Percentiles rank a stretch among this genome's conserved stretches.
Conservation (phyloP, 2,113 vertebrate species). For the Romanogobio albipinnatus region DNA sequence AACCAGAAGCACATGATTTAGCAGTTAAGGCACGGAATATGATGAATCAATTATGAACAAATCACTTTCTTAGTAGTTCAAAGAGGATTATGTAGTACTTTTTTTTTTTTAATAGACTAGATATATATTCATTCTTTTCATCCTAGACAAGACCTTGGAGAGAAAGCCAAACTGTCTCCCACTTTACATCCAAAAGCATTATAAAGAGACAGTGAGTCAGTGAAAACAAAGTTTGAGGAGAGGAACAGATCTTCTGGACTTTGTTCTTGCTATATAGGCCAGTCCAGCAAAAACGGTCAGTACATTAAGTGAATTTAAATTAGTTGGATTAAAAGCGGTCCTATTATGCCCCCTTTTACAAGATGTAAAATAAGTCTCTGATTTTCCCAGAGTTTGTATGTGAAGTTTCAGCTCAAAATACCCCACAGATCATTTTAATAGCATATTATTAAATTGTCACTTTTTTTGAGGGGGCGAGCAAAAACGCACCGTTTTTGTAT, state of each 20-base stretch:
- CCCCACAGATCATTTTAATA: no score
- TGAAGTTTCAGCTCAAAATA: no score
- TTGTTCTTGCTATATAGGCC: neutral
- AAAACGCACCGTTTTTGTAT: no score
- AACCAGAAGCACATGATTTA: neutral
- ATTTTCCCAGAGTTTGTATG: no score
- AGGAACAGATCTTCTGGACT: neutral
- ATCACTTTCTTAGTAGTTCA: neutral
- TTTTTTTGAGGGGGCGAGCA: no score
- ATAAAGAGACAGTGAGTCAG: neutral
- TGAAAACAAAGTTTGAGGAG: neutral
- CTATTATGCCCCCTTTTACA: no score
- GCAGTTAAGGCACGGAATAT: neutral
- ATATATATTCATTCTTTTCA: constrained; percentile 3
- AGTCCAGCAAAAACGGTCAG: no score
- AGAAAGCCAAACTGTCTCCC: neutral
- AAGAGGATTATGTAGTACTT: neutral
- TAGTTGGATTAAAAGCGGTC: no score
- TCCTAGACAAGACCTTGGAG: neutral
- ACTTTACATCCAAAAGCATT: neutral
- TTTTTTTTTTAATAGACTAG: neutral
- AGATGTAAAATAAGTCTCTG: no score
- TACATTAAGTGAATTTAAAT: no score
- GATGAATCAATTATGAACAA: neutral
- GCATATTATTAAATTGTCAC: no score